phyloP scores from a whole-genome alignment of 2,113 vertebrate species.

The human (Homo sapiens) region GRCh38 chr6:4467501-4468000 shows the following conservation, averaged over 20 bases:
- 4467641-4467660: background rate
- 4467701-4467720: background rate
- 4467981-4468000: background rate
- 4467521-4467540: background rate
- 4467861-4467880: background rate
- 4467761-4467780: background rate
- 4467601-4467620: no score
- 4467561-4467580: no score
- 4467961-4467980: background rate
- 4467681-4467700: background rate
- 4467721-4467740: background rate
- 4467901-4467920: background rate
- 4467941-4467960: background rate
- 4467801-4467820: background rate
- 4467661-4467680: background rate
- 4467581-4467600: background rate
- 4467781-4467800: background rate
- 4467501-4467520: background rate
- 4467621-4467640: background rate
- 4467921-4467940: constrained; percentile 18
- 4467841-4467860: background rate
- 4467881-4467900: constrained; percentile 36
- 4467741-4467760: background rate
- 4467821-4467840: background rate
- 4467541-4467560: background rate